These are phyloP conservation scores for Acyrthosiphon pisum DNA, from an alignment of 1,140 invertebrate species.

Conservation along the genomic window DNA sequence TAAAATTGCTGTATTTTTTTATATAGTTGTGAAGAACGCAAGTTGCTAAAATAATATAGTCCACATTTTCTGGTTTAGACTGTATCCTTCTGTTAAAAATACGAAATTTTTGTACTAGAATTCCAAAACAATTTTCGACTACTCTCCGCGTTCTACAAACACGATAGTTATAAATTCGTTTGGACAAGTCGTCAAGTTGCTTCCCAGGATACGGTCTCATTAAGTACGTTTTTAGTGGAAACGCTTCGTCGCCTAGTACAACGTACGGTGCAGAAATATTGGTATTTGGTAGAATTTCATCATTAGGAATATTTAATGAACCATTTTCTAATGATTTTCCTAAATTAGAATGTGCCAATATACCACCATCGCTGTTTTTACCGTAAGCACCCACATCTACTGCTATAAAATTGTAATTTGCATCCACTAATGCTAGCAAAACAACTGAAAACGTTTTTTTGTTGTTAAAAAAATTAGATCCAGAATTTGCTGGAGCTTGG, in stretches of 20 bases:
- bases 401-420: constrained; percentile 64
- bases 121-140: constrained; percentile 64
- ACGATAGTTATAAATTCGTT: constrained; percentile 63
- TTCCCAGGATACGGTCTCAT: constrained; percentile 60
- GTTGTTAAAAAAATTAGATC: constrained; percentile 65
- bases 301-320: constrained; percentile 29
- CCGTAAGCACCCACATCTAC: constrained; percentile 65
- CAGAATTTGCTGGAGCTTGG: constrained; percentile 62
- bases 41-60: constrained; percentile 50
- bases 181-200: constrained; percentile 41
- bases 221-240: constrained; percentile 61
- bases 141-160: constrained; percentile 60
- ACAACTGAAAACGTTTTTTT: constrained; percentile 65
- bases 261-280: constrained; percentile 53
- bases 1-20: too few relatives aligned
- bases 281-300: background rate
- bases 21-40: too few relatives aligned
- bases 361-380: constrained; percentile 63
- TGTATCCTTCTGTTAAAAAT: constrained; percentile 57
- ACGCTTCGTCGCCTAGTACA: constrained; percentile 64
- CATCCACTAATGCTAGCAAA: constrained; percentile 66
- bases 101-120: constrained; percentile 58
- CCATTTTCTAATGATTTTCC: too few relatives aligned
- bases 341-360: constrained; percentile 39
- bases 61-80: constrained; percentile 58